Evolutionary conservation across 2,888 invertebrate species (phyloP), one percentile per base, ranked within the genome.

Genomic region (Rhingia rostrata): DNA sequence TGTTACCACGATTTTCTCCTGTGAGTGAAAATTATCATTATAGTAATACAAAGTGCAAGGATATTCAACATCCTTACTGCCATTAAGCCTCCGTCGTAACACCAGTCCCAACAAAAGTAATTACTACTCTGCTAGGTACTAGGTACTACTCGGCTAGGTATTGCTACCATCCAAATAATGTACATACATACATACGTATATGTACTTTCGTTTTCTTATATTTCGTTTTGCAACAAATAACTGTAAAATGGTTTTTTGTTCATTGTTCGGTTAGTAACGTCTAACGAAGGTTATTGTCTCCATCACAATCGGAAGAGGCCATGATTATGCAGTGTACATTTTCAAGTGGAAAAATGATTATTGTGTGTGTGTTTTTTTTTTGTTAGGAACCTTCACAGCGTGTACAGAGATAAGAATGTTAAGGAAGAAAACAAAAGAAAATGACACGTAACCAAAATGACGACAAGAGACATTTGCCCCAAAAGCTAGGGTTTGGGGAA

Each of bases 271-370:
- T 54, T 60, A 12, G 49, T 37, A 72, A 61, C 61, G 43, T 72
- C 74, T 79, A 84, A 66, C 69, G 69, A 74, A 74, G 74, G 63
- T 70, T 69, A 74, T 84, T 79, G 83, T 84, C 74, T 84, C 64
- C 63, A 69, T 54, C 56, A 33, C 66, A 77, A 64, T 70, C 54
- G 61, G 45, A 75, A 74, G 61, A 73, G 58, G 53, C 79, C 69
- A 79, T 79, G 79, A 84, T 79, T 84, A 84, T 84, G 83, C 83
- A 58, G 83, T 73, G 47, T 58, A 51, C 58, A 69, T 67, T 58
- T 74, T 74, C 74, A 63, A 79, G 74, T 53, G 73, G 69, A 79
- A 69, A 58, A 49, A 74, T 35, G 53, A 79, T 74, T 84, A 69
- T 73, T 22, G 10, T 51, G 61, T 22, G 49, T 47, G 45, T 54